Evolutionary conservation across 2,113 vertebrate genomes (phyloP), one percentile per base, ranked within the genome.

Genomic region (Lycocorax pyrrhopterus): DNA sequence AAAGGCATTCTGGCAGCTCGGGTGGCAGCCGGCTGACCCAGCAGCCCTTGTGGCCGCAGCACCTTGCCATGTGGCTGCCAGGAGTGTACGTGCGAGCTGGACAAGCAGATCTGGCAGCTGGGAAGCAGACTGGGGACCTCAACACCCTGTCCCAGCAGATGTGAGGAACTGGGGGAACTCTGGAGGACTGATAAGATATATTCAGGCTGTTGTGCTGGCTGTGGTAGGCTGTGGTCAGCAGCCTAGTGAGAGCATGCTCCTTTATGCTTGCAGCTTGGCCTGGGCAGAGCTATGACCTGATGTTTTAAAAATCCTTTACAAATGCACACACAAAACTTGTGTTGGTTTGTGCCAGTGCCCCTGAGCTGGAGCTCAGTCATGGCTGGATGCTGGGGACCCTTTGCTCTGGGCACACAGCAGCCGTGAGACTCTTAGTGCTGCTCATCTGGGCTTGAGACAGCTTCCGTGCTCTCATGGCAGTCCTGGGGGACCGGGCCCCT

Each of bases 51-150:
- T 82, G 32, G 47, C 52, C 30, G 16, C 39, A 20, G 71, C 62
- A 33, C 59, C 35, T 64, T 20, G 6, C 19, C 52, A 16, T 1
- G 8, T 18, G 75, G 30, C 67, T 66, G 63, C 46, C 30, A 8
- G 46, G 44, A 55, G 32, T 18, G 12, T 18, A 6, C 0, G 1
- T 64, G 51, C 0, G 0, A 75, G 47, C 13, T 1, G 1, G 44
- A 51, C 52, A 12, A 55, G 39, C 0, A 2, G 29, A 37, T 27
- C 71, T 56, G 75, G 66, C 39, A 84, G 43, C 53, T 1, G 1
- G 49, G 72, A 83, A 83, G 47, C 56, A 51, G 55, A 2, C 44
- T 5, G 30, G 16, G 19, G 22, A 6, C 52, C 43, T 94, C 47
- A 4, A 7, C 3, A 8, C 29, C 1, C 19, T 13, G 10, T 46